Conservation (phyloP, 1,140 invertebrate species). For the Drosophila miranda region DNA sequence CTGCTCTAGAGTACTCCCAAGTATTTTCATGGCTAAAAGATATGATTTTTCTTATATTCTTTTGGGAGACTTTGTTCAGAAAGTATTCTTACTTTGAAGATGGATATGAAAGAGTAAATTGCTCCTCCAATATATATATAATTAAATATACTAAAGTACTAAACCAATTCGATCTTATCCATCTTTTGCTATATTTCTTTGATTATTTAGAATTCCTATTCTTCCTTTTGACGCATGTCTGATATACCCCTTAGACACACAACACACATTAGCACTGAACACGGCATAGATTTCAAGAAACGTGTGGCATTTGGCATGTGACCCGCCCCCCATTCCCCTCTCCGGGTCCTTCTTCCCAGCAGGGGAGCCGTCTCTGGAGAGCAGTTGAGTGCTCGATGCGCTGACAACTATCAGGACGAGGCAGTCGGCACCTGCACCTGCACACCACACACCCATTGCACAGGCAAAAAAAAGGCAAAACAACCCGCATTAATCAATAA, state of each 20-base stretch:
- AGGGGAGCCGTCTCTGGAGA: slow-evolving; percentile 34
- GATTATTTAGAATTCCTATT: too few relatives aligned
- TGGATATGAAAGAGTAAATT: too few relatives aligned
- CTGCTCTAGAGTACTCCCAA: too few relatives aligned
- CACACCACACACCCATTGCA: slow-evolving; percentile 9
- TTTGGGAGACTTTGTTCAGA: too few relatives aligned
- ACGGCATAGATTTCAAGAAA: slow-evolving; percentile 68
- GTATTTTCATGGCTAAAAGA: too few relatives aligned
- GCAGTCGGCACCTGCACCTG: slow-evolving; percentile 32
- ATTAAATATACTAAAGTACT: too few relatives aligned
- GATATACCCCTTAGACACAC: slow-evolving; percentile 2
- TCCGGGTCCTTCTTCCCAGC: slow-evolving; percentile 24
- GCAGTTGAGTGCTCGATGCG: slow-evolving; percentile 40
- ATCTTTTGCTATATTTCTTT: too few relatives aligned
- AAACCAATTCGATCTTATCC: too few relatives aligned
- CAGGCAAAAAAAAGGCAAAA: slow-evolving; percentile 1
- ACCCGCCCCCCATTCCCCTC: slow-evolving; percentile 33
- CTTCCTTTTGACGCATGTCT: neutral
- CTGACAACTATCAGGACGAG: slow-evolving; percentile 45
- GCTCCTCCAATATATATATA: too few relatives aligned
- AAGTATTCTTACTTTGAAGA: too few relatives aligned
- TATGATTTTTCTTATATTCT: too few relatives aligned
- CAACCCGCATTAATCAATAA: slow-evolving; percentile 23
- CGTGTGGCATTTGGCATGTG: slow-evolving; percentile 68
- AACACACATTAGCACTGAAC: slow-evolving; percentile 25